Percentiles rank a stretch among this genome's conserved stretches.
These are phyloP conservation scores for Masnerella sp. DNA, from an alignment of 2,888 invertebrate species.

Conservation along the genomic window DNA sequence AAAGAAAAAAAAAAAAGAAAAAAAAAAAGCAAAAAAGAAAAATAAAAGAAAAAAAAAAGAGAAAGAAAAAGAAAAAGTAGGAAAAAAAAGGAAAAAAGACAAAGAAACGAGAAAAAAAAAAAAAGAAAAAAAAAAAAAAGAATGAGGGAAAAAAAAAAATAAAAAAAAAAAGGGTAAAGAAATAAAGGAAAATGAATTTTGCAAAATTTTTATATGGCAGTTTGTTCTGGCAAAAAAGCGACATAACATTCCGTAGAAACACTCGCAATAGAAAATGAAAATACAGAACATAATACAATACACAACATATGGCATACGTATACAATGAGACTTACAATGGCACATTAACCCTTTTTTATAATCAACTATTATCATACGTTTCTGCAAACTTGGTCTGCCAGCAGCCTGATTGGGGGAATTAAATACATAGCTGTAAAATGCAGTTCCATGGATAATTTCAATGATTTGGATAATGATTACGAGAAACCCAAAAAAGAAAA, in stretches of 20 bases:
- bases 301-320: conserved; percentile 40
- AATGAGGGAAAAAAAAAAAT: too few species aligned
- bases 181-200: neutral
- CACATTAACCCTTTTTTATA: conserved; percentile 24
- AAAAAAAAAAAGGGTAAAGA: neutral
- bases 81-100: too few species aligned
- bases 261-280: conserved; percentile 2
- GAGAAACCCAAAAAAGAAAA: too few species aligned
- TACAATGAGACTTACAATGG: conserved; percentile 29
- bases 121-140: too few species aligned
- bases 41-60: too few species aligned
- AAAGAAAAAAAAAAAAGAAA: too few species aligned
- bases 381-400: conserved; percentile 32
- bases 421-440: too few species aligned
- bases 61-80: too few species aligned
- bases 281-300: conserved; percentile 27
- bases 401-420: conserved; percentile 38
- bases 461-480: neutral
- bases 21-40: too few species aligned
- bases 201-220: too few species aligned
- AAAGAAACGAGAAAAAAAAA: too few species aligned
- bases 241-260: conserved; percentile 8
- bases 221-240: conserved; percentile 2
- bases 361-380: conserved; percentile 20
- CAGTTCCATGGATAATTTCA: conserved; percentile 1